Percentiles rank a stretch among this genome's conserved stretches.
These are phyloP conservation scores for Calypte anna DNA, from an alignment of 2,113 vertebrate genomes.

Conservation along the genomic window DNA sequence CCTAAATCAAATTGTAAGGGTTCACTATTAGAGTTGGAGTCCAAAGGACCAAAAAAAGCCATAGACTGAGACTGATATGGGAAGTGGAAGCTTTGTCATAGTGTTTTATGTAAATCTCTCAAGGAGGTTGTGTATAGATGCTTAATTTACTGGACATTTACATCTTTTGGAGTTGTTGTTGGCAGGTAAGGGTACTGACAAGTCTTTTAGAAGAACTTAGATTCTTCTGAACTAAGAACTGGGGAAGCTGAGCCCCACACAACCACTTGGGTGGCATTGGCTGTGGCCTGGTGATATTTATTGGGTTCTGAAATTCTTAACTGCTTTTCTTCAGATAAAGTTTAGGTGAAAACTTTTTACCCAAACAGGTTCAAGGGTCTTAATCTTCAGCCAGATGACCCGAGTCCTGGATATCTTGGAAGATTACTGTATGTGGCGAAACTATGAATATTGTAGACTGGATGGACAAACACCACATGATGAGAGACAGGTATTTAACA, in stretches of 20 bases:
- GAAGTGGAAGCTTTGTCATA: neutral
- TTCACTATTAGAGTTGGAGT: neutral
- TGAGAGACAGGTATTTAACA: conserved; percentile 88
- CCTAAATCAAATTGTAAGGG: neutral
- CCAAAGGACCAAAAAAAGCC: neutral
- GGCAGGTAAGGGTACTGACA: neutral
- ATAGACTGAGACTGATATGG: neutral
- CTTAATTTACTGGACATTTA: neutral
- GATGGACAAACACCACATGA: conserved; percentile 97
- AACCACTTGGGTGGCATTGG: neutral
- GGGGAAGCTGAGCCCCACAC: neutral
- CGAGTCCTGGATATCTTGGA: conserved; percentile 97
- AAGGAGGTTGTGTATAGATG: neutral
- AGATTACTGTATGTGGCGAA: conserved; percentile 99
- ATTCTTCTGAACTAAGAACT: neutral
- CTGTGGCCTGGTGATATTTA: neutral
- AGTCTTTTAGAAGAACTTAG: neutral
- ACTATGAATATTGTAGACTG: conserved; percentile 92
- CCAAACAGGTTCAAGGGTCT: conserved; percentile 87
- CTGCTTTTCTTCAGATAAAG: neutral
- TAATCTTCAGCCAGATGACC: conserved; percentile 99
- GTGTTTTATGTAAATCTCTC: neutral
- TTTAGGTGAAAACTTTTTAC: neutral
- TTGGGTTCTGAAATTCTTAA: fast-evolving
- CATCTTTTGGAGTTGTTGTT: neutral